Conservation (phyloP, 2,113 vertebrate species). For the Phyllopteryx taeniolatus region DNA sequence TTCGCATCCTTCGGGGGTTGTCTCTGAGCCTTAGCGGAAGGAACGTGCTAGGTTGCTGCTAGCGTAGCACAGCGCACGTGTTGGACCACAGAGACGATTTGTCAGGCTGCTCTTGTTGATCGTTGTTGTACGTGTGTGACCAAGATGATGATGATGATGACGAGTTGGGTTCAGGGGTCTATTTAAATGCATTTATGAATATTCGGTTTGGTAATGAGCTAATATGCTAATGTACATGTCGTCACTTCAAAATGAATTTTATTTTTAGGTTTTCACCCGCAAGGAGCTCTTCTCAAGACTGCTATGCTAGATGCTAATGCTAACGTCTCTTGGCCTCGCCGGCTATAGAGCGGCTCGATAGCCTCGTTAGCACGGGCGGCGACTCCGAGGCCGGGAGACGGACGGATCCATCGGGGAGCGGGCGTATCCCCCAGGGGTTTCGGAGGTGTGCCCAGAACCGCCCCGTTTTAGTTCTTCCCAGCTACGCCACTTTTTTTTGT, state of each 20-base stretch:
- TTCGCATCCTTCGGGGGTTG: not conserved
- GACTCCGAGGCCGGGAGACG: constrained; percentile 12
- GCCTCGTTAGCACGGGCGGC: constrained; percentile 5
- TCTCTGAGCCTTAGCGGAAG: not conserved
- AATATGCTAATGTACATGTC: constrained; percentile 36
- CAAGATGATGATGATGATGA: constrained; percentile 47
- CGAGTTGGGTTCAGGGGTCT: constrained; percentile 57
- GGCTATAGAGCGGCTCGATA: not conserved
- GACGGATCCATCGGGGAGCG: too few species aligned
- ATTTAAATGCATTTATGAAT: constrained; percentile 62
- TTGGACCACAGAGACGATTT: constrained; percentile 56
- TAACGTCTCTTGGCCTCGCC: constrained; percentile 15
- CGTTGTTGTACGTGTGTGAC: constrained; percentile 41
- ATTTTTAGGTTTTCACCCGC: constrained; percentile 18
- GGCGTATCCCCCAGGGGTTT: too few species aligned
- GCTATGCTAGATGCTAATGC: constrained; percentile 57
- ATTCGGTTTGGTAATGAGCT: constrained; percentile 58
- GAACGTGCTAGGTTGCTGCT: not conserved
- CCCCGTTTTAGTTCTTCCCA: constrained; percentile 27
- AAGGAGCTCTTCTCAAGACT: constrained; percentile 64
- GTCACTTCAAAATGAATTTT: constrained; percentile 39
- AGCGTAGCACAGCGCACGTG: constrained; percentile 20
- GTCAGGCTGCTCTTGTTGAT: too few species aligned
- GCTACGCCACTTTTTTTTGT: constrained; percentile 6
- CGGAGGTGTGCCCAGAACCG: not conserved